Base-by-base conservation (phyloP, 2,797 vertebrate species). In the Micropoecilia bifurca region DNA sequence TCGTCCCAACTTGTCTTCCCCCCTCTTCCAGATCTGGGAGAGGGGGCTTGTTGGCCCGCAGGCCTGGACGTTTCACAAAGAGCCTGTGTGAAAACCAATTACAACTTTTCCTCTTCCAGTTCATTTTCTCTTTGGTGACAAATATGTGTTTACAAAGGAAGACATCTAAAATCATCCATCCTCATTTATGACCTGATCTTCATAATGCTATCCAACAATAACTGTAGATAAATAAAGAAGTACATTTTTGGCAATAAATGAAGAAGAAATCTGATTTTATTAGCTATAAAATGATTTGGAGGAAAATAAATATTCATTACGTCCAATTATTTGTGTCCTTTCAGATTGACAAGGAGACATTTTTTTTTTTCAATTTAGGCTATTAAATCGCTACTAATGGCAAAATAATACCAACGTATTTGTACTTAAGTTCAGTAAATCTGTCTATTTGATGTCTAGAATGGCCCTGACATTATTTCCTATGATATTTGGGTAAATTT, bases 1-100 rank as follows among this genome's bases (percentile, higher is more conserved):
- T 84, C 72, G 61, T 80, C 83, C 88, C 90, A 83, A 93, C 94
- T 90, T 89, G 94, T 87, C 89, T 81, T 61, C n/a, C 47, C 55
- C 55, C 81, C 77, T n/a, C 81, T 33, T 80, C 43, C 78, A 90
- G 88, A 81, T 69, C 71, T 63, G 77, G 74, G 84, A 73, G 79
- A 79, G 80, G 81, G 85, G 80, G 77, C 79, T 69, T 6, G 82
- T 47, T 76, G 89, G 88, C 93, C 93, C 84, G 85, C 75, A 87
- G 91, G 86, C 91, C 63, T 81, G 5, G 75, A 74, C 9, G 63
- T 81, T 91, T 88, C 86, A 84, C 69, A 79, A 45, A 4, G 69
- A 73, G 39, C 77, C 55, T 3, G 59, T 4, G 68, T 59, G 77
- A 83, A 81, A 78, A 79, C 48, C 80, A 69, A 61, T 71, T 2